Evolutionary conservation across 2,888 invertebrate genomes (phyloP).

Genomic region (Azorinus chamasolen): DNA sequence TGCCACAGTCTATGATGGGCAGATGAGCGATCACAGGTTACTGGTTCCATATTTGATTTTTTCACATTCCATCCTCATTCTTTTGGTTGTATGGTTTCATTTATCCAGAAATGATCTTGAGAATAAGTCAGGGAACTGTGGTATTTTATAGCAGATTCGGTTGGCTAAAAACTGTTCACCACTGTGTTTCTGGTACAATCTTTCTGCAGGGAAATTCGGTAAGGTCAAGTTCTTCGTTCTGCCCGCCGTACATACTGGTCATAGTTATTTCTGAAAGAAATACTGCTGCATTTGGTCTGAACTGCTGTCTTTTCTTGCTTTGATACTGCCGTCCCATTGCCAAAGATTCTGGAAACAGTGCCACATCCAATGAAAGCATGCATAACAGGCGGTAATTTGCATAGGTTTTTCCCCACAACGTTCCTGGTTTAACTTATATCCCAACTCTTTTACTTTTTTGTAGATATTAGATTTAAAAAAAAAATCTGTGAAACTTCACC

Average conservation of each 20-base stretch:
- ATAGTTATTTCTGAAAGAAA: not conserved
- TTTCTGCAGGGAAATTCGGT: conserved; percentile 45
- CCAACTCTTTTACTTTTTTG: conserved; percentile 55
- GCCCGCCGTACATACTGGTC: conserved; percentile 31
- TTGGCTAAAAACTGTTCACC: conserved; percentile 68
- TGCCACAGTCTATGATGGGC: conserved; percentile 52
- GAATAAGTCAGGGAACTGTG: conserved; percentile 62
- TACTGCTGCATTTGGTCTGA: conserved; percentile 6
- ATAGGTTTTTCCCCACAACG: conserved; percentile 38
- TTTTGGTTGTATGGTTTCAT: conserved; percentile 22
- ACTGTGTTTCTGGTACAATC: conserved; percentile 30
- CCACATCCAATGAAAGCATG: conserved; percentile 68
- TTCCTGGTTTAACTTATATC: conserved; percentile 48
- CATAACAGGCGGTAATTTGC: conserved; percentile 38
- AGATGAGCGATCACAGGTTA: conserved; percentile 45
- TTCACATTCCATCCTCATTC: conserved; percentile 63
- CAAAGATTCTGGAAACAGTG: conserved; percentile 61
- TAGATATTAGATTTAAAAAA: conserved; percentile 51
- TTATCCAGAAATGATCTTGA: conserved; percentile 65
- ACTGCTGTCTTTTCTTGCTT: not conserved
- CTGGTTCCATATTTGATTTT: conserved; percentile 24
- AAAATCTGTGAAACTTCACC: conserved; percentile 65
- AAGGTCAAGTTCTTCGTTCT: conserved; percentile 37
- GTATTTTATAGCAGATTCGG: conserved; percentile 59
- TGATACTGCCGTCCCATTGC: conserved; percentile 45